Evolutionary conservation across 1,140 invertebrate genomes (phyloP), one percentile per base, ranked within the genome.

Genomic region (Drosophila ficusphila): DNA sequence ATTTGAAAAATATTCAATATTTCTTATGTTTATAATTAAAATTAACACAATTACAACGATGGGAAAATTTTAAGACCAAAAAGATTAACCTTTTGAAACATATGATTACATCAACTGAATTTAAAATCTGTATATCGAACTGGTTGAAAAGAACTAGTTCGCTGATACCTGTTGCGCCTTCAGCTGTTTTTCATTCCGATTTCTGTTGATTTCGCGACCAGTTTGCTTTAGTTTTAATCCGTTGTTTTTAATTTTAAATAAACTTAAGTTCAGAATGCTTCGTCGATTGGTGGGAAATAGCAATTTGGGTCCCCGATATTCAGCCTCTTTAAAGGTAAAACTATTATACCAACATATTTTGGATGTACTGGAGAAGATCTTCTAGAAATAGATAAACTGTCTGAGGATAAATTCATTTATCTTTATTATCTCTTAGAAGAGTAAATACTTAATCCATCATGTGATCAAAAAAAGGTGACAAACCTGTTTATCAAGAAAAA

Each of bases 131-230:
- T 1, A 3, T 19, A 2, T 12, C 52, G 52, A 54, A 54, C 39
- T 54, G 5, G 41, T 4, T 54, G 16, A 9, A 47, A 21, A 5
- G 8, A 31, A 23, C 34, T 16, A 29, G 48, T 16, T 52, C 33
- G 5, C 39, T 8, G 3, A 4, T 34, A 64, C 60, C 60, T 64
- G 60, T 64, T 46, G 60, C 29, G 54, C 23, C 4, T 9, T 21
- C 60, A 64, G 29, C 54, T 64, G 60, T 61, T 64, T 36, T 3
- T 21, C 56, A 64, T 46, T 64, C 60, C n/a, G 8, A 3, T 19
- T 44, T 60, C 25, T 42, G 38, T 42, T 46, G 38, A 25, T 36
- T 36, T 61, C 29, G 29, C 47, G 49, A 29, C 3, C 38, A 27
- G 48, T 57, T 61, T 34, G 16, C 8, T 8, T 42, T 64, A 60